Evolutionary conservation across 2,888 invertebrate species (phyloP), one percentile per base, ranked within the genome.

Genomic region (Hydrotaea cyrtoneurina): DNA sequence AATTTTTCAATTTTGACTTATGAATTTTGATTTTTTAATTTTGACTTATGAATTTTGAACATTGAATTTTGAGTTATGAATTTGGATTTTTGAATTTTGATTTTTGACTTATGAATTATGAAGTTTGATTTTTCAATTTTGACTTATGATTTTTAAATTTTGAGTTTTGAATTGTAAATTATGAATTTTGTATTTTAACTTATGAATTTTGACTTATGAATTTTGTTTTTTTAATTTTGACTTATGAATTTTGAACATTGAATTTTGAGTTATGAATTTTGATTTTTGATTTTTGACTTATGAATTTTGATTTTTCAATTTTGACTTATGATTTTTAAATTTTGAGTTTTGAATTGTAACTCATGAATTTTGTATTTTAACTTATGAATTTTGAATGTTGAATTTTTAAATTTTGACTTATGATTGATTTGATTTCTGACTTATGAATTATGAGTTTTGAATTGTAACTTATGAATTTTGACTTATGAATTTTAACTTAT

Each of bases 331-430:
- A 57, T 57, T 57, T 57, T 57, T 13, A 57, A 57, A 19, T 57
- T 57, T 57, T 13, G 19, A 57, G 11, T 57, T 57, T 57, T 13
- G 19, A 57, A 19, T 57, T 57, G 11, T 13, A 57, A 57, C 19
- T 57, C 19, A 19, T 13, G 19, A 57, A 19, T 57, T 57, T 57
- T 13, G 19, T 19, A 19, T 57, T 57, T 57, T 13, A 21, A 57
- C 19, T 57, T 57, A 19, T 57, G 57, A 57, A 57, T 57, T 57
- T 57, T 57, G 57, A 57, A 57, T 57, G 11, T 57, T 57, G 57
- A 57, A 36, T 36, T 57, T 57, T 57, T 57, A 4, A 57, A 57
- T 57, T 57, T 57, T 57, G 17, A 57, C 11, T 57, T 57, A 19
- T 46, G 11, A 46, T 15, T 46, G 5, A 3, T n/a, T 46, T 46